These are phyloP conservation scores for Drosophila sechellia DNA, from an alignment of 1,140 invertebrate genomes.

Conservation along the genomic window DNA sequence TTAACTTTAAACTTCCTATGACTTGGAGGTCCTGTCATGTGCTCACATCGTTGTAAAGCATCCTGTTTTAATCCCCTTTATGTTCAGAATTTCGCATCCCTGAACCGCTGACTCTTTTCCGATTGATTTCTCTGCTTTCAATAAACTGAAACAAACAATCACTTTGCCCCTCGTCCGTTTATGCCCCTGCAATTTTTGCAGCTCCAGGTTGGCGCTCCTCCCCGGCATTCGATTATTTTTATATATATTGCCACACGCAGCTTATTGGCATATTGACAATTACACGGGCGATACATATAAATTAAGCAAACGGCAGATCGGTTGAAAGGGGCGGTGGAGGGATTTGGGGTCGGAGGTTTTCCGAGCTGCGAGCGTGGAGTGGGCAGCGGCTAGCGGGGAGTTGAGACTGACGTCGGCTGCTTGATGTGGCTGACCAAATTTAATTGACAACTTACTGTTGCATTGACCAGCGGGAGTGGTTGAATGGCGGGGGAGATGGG, in stretches of 20 bases:
- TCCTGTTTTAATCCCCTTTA: background rate
- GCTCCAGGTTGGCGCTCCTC: conserved; percentile 27
- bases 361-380: too few relatives aligned
- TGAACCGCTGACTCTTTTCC: conserved; percentile 52
- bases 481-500: background rate
- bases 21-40: too few relatives aligned
- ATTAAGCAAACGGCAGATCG: conserved; percentile 76
- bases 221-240: conserved; percentile 46
- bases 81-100: conserved; percentile 35
- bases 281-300: conserved; percentile 81
- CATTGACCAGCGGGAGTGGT: conserved; percentile 25
- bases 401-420: conserved; percentile 42
- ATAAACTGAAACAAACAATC: conserved; percentile 78
- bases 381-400: background rate
- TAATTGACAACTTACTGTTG: conserved; percentile 83
- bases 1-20: too few relatives aligned
- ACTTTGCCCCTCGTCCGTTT: conserved; percentile 28
- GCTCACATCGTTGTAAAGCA: too few relatives aligned
- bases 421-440: conserved; percentile 81
- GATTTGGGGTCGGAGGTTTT: too few relatives aligned
- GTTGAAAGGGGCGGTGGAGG: conserved; percentile 1
- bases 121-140: conserved; percentile 81
- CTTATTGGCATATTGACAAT: conserved; percentile 83
- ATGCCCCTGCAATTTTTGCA: conserved; percentile 27
- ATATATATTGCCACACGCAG: conserved; percentile 70